Conservation (phyloP, 2,888 invertebrate genomes). For the Aleiodes testaceus region DNA sequence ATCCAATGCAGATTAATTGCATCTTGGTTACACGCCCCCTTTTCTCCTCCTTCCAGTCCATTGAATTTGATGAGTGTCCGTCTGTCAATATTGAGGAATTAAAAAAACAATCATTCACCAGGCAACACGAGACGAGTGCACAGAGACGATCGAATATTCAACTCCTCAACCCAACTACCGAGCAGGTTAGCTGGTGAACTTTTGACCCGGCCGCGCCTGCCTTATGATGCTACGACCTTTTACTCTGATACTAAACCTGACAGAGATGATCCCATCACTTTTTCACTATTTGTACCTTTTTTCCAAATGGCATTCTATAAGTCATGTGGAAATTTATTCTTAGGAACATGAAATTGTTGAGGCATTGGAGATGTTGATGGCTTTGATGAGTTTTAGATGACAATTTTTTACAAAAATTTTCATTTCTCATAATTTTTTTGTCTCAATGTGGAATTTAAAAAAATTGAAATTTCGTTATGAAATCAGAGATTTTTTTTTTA, state of each 20-base stretch:
- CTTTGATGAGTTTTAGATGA: no score
- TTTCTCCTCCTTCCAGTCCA: no score
- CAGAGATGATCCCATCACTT: slow-evolving; percentile 28
- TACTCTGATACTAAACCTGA: slow-evolving; percentile 43
- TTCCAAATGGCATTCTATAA: no score
- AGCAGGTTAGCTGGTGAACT: slow-evolving; percentile 57
- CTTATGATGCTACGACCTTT: slow-evolving; percentile 48
- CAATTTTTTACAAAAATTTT: no score
- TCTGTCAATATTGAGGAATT: background rate
- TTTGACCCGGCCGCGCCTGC: slow-evolving; percentile 55
- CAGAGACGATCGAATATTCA: slow-evolving; percentile 49
- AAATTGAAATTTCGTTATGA: no score
- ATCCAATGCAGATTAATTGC: no score
- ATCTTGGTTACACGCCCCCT: no score
- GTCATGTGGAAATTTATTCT: background rate
- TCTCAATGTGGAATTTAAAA: slow-evolving; percentile 2
- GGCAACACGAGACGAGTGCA: background rate
- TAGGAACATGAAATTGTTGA: no score
- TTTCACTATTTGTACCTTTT: background rate
- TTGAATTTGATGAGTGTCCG: background rate
- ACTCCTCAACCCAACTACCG: slow-evolving; percentile 36
- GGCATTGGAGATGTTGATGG: no score
- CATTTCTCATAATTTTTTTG: no score
- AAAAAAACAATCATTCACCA: slow-evolving; percentile 1
- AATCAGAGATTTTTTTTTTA: no score